Evolutionary conservation across 64 coral and sea anemone species (phyloP).

Genomic region (Stylophora pistillata): DNA sequence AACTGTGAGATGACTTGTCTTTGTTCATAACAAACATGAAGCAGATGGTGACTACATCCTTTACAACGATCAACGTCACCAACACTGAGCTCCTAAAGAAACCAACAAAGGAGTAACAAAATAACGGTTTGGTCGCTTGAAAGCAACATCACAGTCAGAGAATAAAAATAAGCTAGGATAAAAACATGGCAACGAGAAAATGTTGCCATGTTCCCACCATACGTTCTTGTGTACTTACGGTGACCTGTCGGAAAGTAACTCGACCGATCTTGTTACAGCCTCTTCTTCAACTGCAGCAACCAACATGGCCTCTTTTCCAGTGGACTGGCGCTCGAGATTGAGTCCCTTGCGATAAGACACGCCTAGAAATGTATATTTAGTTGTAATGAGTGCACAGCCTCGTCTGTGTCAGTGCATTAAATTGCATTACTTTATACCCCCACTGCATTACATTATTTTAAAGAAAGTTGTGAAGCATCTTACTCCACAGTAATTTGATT

Average conservation of each 20-base stretch:
- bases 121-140: background rate
- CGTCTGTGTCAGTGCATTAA: no score
- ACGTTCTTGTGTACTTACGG: background rate
- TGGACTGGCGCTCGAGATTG: slow-evolving; percentile 33
- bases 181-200: no score
- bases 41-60: slow-evolving; percentile 75
- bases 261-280: slow-evolving; percentile 3
- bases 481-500: no score
- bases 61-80: slow-evolving; percentile 87
- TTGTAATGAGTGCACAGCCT: no score
- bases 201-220: no score
- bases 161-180: no score
- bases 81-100: slow-evolving; percentile 76
- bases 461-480: no score
- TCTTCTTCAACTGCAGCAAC: slow-evolving; percentile 64
- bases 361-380: slow-evolving; percentile 39
- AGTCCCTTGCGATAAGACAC: slow-evolving; percentile 92
- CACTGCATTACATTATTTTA: no score
- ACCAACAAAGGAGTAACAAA: background rate
- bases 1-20: slow-evolving; percentile 61
- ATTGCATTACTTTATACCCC: no score
- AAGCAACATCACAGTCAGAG: no score
- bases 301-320: slow-evolving; percentile 74
- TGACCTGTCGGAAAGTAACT: slow-evolving; percentile 12
- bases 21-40: slow-evolving; percentile 65